These are phyloP conservation scores for Palythoa heliodiscus DNA, from an alignment of 92 coral and sea anemone genomes.

Conservation along the genomic window DNA sequence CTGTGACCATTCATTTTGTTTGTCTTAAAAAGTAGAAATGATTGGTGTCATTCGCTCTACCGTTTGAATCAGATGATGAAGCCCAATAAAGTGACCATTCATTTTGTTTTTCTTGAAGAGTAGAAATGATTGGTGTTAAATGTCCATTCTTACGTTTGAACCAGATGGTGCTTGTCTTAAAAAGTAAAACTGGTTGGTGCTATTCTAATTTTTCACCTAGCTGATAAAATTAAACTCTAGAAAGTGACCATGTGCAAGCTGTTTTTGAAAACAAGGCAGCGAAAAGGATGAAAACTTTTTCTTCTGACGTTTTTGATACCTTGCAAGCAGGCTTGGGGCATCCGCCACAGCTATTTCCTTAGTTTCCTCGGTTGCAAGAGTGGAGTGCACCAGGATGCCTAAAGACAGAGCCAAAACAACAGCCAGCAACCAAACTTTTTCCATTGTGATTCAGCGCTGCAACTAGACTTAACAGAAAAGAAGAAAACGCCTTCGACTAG, in stretches of 20 bases:
- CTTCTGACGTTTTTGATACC: background rate
- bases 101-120: too few species aligned
- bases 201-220: too few species aligned
- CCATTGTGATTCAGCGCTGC: background rate
- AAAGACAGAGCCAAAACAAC: conserved; percentile 27
- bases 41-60: too few species aligned
- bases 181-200: too few species aligned
- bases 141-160: background rate
- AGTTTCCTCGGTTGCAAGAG: conserved; percentile 16
- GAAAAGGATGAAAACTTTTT: background rate
- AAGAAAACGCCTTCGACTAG: background rate
- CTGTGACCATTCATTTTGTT: too few species aligned
- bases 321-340: conserved; percentile 36
- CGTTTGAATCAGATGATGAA: background rate
- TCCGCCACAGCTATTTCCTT: conserved; percentile 30
- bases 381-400: conserved; percentile 34
- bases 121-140: too few species aligned
- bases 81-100: too few species aligned
- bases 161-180: background rate
- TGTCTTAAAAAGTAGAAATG: too few species aligned
- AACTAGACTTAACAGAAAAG: background rate
- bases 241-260: background rate
- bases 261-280: background rate
- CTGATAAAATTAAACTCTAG: too few species aligned
- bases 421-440: background rate